These are phyloP conservation scores for Aphidoletes aphidimyza DNA, from an alignment of 2,888 invertebrate species.

Conservation along the genomic window DNA sequence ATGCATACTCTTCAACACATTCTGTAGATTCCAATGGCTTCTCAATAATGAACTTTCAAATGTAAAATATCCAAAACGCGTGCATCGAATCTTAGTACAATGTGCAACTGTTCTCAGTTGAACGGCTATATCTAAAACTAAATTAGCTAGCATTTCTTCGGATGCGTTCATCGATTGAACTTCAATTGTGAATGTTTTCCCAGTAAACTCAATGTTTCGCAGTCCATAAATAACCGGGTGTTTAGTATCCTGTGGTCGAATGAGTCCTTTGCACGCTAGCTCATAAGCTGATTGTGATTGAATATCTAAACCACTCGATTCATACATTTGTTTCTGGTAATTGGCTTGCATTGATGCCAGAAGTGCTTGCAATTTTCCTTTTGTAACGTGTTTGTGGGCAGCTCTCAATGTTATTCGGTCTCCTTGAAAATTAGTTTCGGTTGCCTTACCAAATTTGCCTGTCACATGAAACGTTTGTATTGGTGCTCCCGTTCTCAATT, in stretches of 20 bases:
- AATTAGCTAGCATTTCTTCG: slow-evolving; percentile 77
- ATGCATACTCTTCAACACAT: slow-evolving; percentile 75
- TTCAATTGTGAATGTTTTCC: slow-evolving; percentile 89
- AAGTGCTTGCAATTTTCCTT: slow-evolving; percentile 76
- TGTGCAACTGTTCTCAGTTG: slow-evolving; percentile 82
- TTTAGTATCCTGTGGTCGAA: slow-evolving; percentile 77
- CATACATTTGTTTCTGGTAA: slow-evolving; percentile 87
- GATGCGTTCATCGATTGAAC: slow-evolving; percentile 88
- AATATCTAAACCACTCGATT: slow-evolving; percentile 81
- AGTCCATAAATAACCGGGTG: slow-evolving; percentile 86
- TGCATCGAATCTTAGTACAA: slow-evolving; percentile 81
- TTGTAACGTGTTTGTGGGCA: slow-evolving; percentile 76
- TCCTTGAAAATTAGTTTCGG: slow-evolving; percentile 77
- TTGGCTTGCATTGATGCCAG: slow-evolving; percentile 84
- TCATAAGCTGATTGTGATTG: slow-evolving; percentile 92
- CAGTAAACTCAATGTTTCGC: slow-evolving; percentile 82
- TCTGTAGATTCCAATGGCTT: slow-evolving; percentile 82
- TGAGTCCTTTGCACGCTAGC: slow-evolving; percentile 79
- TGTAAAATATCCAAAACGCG: slow-evolving; percentile 84
- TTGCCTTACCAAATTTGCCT: slow-evolving; percentile 80
- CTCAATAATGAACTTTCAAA: slow-evolving; percentile 79
- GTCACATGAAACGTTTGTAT: slow-evolving; percentile 79
- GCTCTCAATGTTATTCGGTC: slow-evolving; percentile 78
- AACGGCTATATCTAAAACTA: slow-evolving; percentile 87
- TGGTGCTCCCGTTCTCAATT: slow-evolving; percentile 72